phyloP scores from a whole-genome alignment of 2,113 vertebrate species.

The Triplophysa rosa region DNA sequence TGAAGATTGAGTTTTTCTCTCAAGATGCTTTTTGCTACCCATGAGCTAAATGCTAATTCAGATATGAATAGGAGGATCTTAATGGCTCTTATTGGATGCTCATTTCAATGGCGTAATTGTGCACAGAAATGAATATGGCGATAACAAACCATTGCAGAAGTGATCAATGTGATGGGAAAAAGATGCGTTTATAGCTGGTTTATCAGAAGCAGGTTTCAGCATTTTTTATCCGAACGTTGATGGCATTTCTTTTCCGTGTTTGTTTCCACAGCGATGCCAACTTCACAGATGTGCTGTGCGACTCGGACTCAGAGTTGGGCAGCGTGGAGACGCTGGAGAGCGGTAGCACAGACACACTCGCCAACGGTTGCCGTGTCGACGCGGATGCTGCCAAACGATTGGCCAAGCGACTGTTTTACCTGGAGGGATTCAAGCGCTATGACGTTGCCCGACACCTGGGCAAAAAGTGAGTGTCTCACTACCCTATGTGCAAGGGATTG shows the following conservation, averaged over 20 bases:
- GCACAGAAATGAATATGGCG: too few relatives aligned
- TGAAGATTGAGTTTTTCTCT: conserved; percentile 23
- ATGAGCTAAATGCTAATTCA: conserved; percentile 4
- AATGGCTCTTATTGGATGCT: background rate
- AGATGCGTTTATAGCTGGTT: too few relatives aligned
- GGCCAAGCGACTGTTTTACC: conserved; percentile 91
- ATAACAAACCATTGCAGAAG: too few relatives aligned
- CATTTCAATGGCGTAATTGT: too few relatives aligned
- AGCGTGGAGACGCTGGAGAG: conserved; percentile 83
- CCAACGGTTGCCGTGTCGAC: conserved; percentile 89
- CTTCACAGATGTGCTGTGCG: conserved; percentile 85
- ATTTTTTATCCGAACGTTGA: background rate
- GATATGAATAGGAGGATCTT: conserved; percentile 7
- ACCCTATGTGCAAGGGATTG: background rate
- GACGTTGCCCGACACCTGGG: conserved; percentile 94
- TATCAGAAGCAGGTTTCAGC: background rate
- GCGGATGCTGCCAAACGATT: conserved; percentile 85
- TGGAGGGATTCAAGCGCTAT: conserved; percentile 94
- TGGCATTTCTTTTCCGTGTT: conserved; percentile 55
- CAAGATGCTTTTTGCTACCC: background rate
- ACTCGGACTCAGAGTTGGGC: conserved; percentile 88
- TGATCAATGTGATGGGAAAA: too few relatives aligned
- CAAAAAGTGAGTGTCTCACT: conserved; percentile 84
- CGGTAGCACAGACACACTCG: conserved; percentile 86
- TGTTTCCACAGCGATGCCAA: conserved; percentile 80